Evolutionary conservation across 1,140 invertebrate genomes (phyloP).

Genomic region (Formica selysi): DNA sequence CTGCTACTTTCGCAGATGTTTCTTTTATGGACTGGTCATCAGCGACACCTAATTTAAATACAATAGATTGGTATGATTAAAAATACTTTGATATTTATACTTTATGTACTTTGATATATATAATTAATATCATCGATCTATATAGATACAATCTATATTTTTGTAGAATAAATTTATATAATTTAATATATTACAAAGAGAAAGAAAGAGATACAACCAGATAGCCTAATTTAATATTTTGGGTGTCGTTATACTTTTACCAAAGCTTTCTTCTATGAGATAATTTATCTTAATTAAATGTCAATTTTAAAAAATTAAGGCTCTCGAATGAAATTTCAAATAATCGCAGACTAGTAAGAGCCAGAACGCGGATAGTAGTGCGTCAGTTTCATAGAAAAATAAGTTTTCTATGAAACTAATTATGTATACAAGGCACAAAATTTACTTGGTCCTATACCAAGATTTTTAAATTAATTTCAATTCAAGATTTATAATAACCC

Average conservation of each 20-base stretch:
- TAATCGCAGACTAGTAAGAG: no score
- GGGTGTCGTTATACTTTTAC: background rate
- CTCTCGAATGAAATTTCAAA: no score
- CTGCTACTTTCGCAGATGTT: slow-evolving; percentile 76
- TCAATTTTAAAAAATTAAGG: no score
- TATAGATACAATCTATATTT: slow-evolving; percentile 24
- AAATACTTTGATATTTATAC: background rate
- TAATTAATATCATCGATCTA: background rate
- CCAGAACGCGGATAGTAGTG: no score
- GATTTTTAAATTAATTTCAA: no score
- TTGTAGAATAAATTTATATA: background rate
- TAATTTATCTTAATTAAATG: background rate
- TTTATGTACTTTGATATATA: background rate
- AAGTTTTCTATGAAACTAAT: no score
- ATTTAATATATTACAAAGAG: no score
- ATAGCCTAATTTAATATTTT: slow-evolving; percentile 25
- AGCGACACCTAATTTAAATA: slow-evolving; percentile 72
- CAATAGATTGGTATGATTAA: background rate
- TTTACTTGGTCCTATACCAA: no score
- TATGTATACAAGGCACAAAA: no score
- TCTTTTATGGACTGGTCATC: slow-evolving; percentile 73
- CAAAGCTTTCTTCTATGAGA: background rate
- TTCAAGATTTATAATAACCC: no score
- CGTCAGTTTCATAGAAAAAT: no score
- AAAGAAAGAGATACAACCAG: no score